Percentiles rank a stretch among this genome's conserved stretches.
Conservation (phyloP, 2,888 invertebrate species). For the Drosophila atripex region DNA sequence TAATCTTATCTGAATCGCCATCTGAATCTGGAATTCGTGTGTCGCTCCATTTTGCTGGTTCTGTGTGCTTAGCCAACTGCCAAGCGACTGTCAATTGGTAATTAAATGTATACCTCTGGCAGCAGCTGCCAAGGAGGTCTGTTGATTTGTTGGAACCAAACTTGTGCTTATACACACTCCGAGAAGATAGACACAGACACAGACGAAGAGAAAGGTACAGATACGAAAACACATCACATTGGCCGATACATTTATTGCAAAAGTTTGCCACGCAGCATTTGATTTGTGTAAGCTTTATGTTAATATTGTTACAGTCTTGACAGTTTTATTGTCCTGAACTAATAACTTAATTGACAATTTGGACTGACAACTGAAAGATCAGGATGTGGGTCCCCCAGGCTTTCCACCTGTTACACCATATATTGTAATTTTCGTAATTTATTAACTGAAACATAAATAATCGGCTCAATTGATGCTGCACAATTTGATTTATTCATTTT, state of each 20-base stretch:
- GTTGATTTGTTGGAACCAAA: slow-evolving; percentile 63
- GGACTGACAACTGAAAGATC: slow-evolving; percentile 17
- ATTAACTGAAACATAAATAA: slow-evolving; percentile 41
- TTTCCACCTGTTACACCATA: slow-evolving; percentile 23
- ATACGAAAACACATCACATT: slow-evolving; percentile 11
- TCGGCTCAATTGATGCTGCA: slow-evolving; percentile 47
- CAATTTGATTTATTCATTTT: slow-evolving; percentile 47
- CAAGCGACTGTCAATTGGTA: slow-evolving; percentile 69
- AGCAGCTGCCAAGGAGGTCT: slow-evolving; percentile 53
- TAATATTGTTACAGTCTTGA: slow-evolving; percentile 55
- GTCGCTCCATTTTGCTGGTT: slow-evolving; percentile 2
- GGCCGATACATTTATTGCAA: slow-evolving; percentile 33
- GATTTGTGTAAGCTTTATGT: slow-evolving; percentile 44
- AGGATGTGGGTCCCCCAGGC: neutral
- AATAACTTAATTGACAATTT: slow-evolving; percentile 72
- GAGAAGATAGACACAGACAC: neutral
- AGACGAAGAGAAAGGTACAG: neutral
- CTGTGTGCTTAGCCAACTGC: slow-evolving; percentile 60
- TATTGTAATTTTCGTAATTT: slow-evolving; percentile 32
- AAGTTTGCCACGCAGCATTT: slow-evolving; percentile 30
- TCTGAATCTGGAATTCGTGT: slow-evolving; percentile 14
- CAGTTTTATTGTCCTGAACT: slow-evolving; percentile 70
- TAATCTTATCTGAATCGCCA: slow-evolving; percentile 13
- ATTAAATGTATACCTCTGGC: slow-evolving; percentile 59
- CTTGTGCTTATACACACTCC: neutral